Evolutionary conservation across 2,888 invertebrate genomes (phyloP), one percentile per base, ranked within the genome.

Genomic region (Rugalucina vietnamica): DNA sequence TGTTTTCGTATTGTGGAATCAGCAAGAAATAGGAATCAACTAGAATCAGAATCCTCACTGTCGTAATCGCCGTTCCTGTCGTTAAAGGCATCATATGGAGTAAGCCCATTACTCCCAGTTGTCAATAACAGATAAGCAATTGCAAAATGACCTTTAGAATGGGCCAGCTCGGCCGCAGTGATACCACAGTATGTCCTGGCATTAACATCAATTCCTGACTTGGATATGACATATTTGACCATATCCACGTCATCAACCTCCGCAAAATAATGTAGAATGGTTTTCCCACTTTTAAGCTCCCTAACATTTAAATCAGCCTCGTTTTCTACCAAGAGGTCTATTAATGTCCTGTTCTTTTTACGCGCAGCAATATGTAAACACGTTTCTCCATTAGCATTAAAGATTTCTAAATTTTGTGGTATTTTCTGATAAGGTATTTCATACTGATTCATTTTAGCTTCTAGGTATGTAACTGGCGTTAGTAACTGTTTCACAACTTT

Each of bases 321-420:
- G 93, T 96, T 96, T 94, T 96, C 96, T 54, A 97, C 96, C 70
- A 98, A 96, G 88, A 97, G 96, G 87, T 97, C 96, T 71, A 98
- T 95, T 29, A 97, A 96, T 70, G 97, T 97, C 76, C 97, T 95
- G 92, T 97, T 96, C 2, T 97, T 97, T 43, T 96, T 96, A 80
- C 96, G 95, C 27, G 97, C 97, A 49, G 98, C 98, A 91, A 98
- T 95, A 94, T 98, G 98, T 75, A 98, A 96, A 94, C 98, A 97
- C 88, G 97, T 97, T 95, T 97, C 97, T 93, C 98, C 98, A 95
- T 97, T 96, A 95, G 97, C 97, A 95, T 98, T 98, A 95, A 97
- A 96, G 94, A 97, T 97, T 94, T 98, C 97, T 90, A 98, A 96
- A 92, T 96, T 96, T 90, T 96, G 96, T 89, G 95, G 90, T 57